Percentiles rank a stretch among this genome's conserved stretches.
These are phyloP conservation scores for Chionodraco myersi DNA, from an alignment of 2,113 vertebrate genomes.

Conservation along the genomic window DNA sequence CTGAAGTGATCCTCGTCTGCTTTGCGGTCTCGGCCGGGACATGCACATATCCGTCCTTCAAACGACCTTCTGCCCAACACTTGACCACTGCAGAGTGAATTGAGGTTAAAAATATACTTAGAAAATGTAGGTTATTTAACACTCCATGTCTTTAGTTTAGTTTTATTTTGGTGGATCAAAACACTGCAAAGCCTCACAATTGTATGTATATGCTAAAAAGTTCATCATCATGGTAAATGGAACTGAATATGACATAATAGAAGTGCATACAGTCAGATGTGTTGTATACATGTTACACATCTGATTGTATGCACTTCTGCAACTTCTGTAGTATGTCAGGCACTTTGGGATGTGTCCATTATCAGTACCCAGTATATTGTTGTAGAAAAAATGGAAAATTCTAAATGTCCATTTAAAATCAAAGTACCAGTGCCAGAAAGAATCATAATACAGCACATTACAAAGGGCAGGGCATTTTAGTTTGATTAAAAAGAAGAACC, in stretches of 20 bases:
- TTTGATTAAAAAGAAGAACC: neutral
- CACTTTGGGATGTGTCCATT: neutral
- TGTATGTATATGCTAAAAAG: neutral
- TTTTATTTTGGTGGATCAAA: neutral
- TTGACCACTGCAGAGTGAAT: conserved; percentile 79
- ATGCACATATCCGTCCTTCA: conserved; percentile 95
- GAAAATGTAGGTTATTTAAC: no score
- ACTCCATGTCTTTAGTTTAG: neutral
- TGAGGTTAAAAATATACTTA: conserved; percentile 6
- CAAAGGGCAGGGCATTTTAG: neutral
- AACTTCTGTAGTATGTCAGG: neutral
- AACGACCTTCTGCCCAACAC: conserved; percentile 86
- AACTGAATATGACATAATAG: neutral
- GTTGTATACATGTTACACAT: no score
- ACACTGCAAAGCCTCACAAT: neutral
- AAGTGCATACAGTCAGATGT: neutral
- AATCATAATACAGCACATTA: neutral
- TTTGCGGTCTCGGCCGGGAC: conserved; percentile 95
- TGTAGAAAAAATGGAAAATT: neutral
- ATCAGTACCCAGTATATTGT: neutral
- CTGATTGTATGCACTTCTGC: no score
- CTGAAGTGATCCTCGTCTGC: conserved; percentile 96
- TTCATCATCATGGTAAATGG: neutral
- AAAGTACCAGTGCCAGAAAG: neutral
- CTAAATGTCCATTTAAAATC: neutral